Evolutionary conservation across 1,140 invertebrate species (phyloP).

Genomic region (Teleopsis dalmanni): DNA sequence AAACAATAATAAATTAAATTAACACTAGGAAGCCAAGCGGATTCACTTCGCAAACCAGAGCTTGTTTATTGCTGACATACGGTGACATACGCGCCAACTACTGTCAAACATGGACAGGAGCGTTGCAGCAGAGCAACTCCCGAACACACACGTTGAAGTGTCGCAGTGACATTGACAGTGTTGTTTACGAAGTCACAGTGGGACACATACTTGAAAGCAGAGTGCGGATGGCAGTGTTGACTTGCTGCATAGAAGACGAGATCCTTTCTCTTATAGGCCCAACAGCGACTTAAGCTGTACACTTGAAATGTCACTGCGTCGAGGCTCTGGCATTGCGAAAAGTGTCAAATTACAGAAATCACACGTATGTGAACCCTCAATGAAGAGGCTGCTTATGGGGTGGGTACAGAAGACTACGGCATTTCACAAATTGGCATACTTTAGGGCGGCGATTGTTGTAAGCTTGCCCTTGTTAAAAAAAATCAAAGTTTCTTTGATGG

Average conservation of each 20-base stretch:
- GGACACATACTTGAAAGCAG: slow-evolving; percentile 1
- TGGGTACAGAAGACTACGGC: neutral
- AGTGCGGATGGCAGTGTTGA: neutral
- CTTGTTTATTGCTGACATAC: slow-evolving; percentile 3
- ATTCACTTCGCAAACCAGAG: too few relatives aligned
- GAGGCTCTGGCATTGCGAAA: slow-evolving; percentile 14
- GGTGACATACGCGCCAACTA: slow-evolving; percentile 8
- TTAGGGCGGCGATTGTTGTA: neutral
- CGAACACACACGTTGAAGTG: slow-evolving; percentile 17
- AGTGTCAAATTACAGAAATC: slow-evolving; percentile 18
- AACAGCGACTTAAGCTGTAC: neutral
- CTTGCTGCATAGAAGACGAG: neutral
- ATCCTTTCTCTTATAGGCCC: neutral
- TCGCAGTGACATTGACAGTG: slow-evolving; percentile 19
- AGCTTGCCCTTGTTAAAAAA: too few relatives aligned
- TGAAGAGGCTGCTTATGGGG: slow-evolving; percentile 1
- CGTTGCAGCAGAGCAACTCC: neutral
- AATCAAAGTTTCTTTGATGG: too few relatives aligned
- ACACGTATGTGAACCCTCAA: slow-evolving; percentile 5
- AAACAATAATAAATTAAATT: too few relatives aligned
- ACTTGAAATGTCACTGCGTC: neutral
- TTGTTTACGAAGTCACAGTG: slow-evolving; percentile 5
- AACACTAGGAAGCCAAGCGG: too few relatives aligned
- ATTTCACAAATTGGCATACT: slow-evolving; percentile 1
- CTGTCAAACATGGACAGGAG: neutral